These are phyloP conservation scores for Athene cunicularia DNA, from an alignment of 2,113 vertebrate species.

Conservation along the genomic window DNA sequence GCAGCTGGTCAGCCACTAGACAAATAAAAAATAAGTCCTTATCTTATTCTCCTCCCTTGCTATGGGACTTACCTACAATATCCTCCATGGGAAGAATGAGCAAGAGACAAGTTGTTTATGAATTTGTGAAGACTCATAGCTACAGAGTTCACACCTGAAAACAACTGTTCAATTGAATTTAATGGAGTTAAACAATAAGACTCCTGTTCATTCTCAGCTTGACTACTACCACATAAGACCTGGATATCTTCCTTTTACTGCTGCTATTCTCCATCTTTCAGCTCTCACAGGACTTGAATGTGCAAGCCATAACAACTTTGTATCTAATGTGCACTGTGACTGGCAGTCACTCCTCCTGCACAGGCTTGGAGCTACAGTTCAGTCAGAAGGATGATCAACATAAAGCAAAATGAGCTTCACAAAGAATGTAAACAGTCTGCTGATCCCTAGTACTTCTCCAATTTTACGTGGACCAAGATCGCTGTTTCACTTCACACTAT, in stretches of 20 bases:
- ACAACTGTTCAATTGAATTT: background rate
- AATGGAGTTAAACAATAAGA: background rate
- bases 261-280: background rate
- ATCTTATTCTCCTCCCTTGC: background rate
- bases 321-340: background rate
- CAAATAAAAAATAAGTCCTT: background rate
- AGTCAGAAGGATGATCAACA: background rate
- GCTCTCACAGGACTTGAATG: background rate
- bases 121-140: background rate
- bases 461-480: background rate
- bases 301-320: background rate
- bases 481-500: background rate
- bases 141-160: background rate
- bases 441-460: background rate
- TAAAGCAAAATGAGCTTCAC: background rate
- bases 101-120: background rate
- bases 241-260: background rate
- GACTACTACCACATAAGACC: background rate
- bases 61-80: background rate
- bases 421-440: slow-evolving; percentile 17
- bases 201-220: background rate
- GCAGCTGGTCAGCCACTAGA: background rate
- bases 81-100: background rate
- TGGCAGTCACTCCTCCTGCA: background rate
- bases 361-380: background rate